A percentile compares a stretch with the other conserved stretches of the same genome.
Conservation (phyloP, 2,888 invertebrate genomes). For the Melangyna quadrimaculata region DNA sequence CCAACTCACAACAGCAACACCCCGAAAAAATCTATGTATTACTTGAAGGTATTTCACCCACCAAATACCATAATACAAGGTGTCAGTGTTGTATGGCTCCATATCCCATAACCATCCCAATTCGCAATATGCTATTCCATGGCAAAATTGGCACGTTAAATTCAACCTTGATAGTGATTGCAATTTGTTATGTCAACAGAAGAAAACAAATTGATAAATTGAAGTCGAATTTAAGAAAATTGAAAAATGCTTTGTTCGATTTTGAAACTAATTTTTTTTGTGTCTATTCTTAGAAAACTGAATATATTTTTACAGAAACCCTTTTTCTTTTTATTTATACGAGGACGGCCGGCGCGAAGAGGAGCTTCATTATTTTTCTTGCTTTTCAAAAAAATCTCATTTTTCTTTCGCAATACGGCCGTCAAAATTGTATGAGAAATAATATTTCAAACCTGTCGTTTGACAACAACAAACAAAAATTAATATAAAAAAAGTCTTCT, state of each 20-base stretch:
- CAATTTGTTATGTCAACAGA: slow-evolving; percentile 14
- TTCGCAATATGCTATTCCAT: background rate
- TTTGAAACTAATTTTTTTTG: background rate
- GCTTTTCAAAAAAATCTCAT: background rate
- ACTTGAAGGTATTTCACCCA: slow-evolving; percentile 3
- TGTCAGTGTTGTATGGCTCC: background rate
- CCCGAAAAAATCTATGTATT: background rate
- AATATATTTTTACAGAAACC: background rate
- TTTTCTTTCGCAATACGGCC: slow-evolving; percentile 19
- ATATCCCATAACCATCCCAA: background rate
- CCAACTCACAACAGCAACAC: background rate
- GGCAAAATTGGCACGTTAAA: slow-evolving; percentile 20
- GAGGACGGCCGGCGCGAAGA: background rate
- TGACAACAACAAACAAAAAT: background rate
- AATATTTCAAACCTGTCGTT: slow-evolving; percentile 64
- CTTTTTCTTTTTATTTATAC: background rate
- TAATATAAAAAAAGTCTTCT: background rate
- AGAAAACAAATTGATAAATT: background rate
- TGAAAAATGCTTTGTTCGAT: slow-evolving; percentile 9
- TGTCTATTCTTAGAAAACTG: background rate
- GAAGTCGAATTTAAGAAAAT: background rate
- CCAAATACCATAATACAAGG: background rate
- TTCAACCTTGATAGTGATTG: slow-evolving; percentile 28
- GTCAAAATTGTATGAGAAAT: slow-evolving; percentile 49
- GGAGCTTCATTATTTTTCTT: slow-evolving; percentile 6